Conservation (phyloP, 2,113 vertebrate genomes). For the Podiceps cristatus region DNA sequence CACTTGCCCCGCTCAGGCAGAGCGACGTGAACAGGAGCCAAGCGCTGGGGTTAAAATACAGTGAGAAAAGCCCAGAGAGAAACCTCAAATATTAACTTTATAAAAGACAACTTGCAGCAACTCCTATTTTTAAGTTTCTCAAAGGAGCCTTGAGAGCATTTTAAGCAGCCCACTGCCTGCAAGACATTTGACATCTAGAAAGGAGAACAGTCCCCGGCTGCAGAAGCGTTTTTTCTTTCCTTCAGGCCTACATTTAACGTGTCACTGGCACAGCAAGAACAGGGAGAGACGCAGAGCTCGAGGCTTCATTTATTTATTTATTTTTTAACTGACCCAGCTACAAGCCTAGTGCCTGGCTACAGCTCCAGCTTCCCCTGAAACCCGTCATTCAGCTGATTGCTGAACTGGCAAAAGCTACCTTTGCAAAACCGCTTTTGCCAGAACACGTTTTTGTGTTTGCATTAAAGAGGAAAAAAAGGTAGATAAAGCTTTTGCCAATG, state of each 20-base stretch:
- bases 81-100: neutral
- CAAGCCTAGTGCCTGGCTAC: neutral
- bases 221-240: neutral
- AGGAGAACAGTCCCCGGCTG: neutral
- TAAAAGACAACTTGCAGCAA: neutral
- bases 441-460: neutral
- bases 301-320: neutral
- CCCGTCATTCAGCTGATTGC: neutral
- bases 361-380: neutral
- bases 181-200: neutral
- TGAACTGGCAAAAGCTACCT: neutral
- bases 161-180: neutral
- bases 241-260: neutral
- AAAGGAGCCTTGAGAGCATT: neutral
- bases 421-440: neutral
- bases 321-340: neutral
- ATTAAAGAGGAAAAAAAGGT: neutral
- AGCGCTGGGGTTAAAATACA: neutral
- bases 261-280: neutral
- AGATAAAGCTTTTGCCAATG: neutral
- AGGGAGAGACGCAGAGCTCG: neutral
- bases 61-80: neutral
- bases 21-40: neutral
- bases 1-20: neutral
- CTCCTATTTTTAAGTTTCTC: slow-evolving; percentile 28